Conservation (phyloP, 2,797 vertebrate genomes). For the Thripadectes ignobilis region DNA sequence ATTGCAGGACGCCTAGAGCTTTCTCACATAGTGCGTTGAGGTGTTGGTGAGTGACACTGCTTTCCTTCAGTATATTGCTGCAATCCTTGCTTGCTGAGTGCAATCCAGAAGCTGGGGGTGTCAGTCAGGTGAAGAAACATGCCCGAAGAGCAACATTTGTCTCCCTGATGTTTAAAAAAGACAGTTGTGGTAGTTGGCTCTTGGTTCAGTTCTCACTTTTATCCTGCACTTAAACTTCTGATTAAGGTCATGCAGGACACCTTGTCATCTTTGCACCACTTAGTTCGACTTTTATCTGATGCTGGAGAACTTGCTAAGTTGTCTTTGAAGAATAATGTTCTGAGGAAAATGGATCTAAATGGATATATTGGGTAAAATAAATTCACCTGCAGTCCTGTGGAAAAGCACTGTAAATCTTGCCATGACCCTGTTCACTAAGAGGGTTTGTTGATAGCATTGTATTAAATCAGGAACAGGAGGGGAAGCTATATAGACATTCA, state of each 20-base stretch:
- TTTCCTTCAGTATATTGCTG: constrained; percentile 1
- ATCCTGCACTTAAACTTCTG: constrained; percentile 17
- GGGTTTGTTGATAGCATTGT: constrained; percentile 35
- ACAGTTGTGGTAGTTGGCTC: neutral
- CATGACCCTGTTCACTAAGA: neutral
- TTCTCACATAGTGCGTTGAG: neutral
- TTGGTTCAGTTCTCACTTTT: neutral
- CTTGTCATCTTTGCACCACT: neutral
- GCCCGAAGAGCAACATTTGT: constrained; percentile 28
- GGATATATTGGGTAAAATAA: constrained; percentile 44
- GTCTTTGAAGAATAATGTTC: constrained; percentile 21
- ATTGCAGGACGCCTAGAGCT: neutral
- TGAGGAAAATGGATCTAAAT: constrained; percentile 6
- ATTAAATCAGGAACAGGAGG: constrained; percentile 32
- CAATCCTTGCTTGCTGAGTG: neutral
- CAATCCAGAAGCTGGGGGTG: neutral
- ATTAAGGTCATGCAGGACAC: neutral
- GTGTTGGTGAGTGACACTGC: neutral
- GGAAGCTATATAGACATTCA: constrained; percentile 25
- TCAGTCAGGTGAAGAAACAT: neutral
- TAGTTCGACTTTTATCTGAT: neutral
- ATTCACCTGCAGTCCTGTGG: constrained; percentile 10
- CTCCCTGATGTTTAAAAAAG: constrained; percentile 44
- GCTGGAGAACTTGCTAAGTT: neutral
- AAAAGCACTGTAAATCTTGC: constrained; percentile 37